phyloP scores from a whole-genome alignment of 2,888 invertebrate genomes.

The Trachelus tabidus region DNA sequence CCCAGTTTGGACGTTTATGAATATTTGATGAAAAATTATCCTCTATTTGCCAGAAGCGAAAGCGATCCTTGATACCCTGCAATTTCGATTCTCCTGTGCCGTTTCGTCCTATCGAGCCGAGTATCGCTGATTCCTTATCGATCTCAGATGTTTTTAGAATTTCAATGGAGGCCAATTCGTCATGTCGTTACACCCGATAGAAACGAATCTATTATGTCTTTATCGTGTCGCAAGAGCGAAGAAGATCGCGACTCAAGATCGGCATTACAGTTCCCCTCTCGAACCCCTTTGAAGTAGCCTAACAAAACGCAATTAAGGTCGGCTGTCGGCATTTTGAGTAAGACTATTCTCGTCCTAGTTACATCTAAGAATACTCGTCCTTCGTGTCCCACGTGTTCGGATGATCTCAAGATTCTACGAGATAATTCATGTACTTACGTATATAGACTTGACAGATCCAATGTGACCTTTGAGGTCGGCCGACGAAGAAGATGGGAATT shows the following conservation, averaged over 20 bases:
- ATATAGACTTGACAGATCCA: background rate
- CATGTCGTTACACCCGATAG: background rate
- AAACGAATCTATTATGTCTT: background rate
- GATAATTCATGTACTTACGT: background rate
- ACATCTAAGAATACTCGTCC: background rate
- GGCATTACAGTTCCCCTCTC: background rate
- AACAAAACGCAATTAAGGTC: background rate
- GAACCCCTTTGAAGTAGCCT: background rate
- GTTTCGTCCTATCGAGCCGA: background rate
- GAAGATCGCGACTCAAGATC: background rate
- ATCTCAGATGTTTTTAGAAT: background rate
- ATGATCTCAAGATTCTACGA: background rate
- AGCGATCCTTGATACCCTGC: background rate
- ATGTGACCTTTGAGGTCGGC: background rate
- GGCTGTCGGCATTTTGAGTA: background rate
- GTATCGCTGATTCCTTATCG: background rate
- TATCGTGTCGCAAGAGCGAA: background rate
- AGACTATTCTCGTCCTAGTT: background rate
- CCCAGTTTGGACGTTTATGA: background rate
- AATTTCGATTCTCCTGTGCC: background rate
- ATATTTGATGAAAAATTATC: background rate
- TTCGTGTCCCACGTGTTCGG: background rate
- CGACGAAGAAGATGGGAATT: no score
- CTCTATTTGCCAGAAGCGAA: background rate
- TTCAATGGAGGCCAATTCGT: background rate